A percentile compares a stretch with the other conserved stretches of the same genome.
These are phyloP conservation scores for Anableps anableps DNA, from an alignment of 2,797 vertebrate species.

Conservation along the genomic window DNA sequence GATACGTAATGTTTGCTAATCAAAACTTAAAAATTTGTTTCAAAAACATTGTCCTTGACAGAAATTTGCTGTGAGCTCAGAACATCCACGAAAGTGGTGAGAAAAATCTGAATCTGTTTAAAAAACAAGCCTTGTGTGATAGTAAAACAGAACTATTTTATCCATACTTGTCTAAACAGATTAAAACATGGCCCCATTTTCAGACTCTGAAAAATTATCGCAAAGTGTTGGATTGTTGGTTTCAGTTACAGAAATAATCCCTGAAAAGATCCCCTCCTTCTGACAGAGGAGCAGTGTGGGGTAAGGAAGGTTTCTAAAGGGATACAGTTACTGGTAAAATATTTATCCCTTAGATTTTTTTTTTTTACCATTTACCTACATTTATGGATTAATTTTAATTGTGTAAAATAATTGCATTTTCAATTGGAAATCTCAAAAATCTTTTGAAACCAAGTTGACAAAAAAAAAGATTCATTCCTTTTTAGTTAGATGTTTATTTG, in stretches of 20 bases:
- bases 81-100: neutral
- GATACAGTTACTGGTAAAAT: neutral
- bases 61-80: neutral
- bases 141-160: neutral
- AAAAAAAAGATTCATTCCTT: neutral
- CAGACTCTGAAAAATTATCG: constrained; percentile 6
- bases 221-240: neutral
- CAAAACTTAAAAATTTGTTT: neutral
- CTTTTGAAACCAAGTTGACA: neutral
- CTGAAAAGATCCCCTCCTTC: neutral
- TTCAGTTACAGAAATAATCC: constrained; percentile 5
- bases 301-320: neutral
- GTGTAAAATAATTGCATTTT: neutral
- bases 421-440: neutral
- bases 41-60: neutral
- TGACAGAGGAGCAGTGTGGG: neutral
- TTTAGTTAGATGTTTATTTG: neutral
- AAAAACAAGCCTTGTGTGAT: neutral
- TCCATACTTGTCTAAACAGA: constrained; percentile 1
- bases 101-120: neutral
- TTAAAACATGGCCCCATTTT: constrained; percentile 2
- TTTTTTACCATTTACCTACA: neutral
- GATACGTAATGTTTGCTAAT: neutral
- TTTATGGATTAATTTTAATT: neutral
- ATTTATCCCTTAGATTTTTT: neutral